Base-by-base conservation (phyloP, 2,797 vertebrate genomes). In the Lerista edwardsae region DNA sequence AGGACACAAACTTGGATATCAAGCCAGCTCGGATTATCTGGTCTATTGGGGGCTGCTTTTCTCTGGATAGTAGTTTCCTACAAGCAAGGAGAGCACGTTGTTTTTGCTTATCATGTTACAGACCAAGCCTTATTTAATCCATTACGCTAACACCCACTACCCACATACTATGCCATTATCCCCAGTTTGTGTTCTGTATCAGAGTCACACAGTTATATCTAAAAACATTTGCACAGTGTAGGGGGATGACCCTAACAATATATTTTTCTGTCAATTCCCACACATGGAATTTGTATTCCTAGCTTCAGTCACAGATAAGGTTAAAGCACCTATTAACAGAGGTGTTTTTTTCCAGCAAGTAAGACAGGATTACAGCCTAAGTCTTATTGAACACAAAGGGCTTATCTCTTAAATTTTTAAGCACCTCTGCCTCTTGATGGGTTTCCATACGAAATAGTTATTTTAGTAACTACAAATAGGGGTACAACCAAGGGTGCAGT, bases 41-140 rank as follows among this genome's bases (percentile, higher is more conserved):
- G 93, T 99, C 97, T 84, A 99, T 99, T 29, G 99, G 99, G 71
- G 98, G 98, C 81, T 99, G 97, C 80, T 97, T 97, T 93, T 99
- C 99, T 80, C 98, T 97, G 4, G 99, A 99, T 62, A 99, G 97
- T 82, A 99, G 96, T 91, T 99, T 99, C 95, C 99, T 99, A 91
- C 23, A 41, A 62, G 41, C 41, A 78, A 75, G 34, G 88, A 89
- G 61, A 82, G 14, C 93, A 82, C 90, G 89, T 89, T 86, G 81
- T 29, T 90, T 88, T 75, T 31, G 1, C n/a, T 19, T 74, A 61
- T 47, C 84, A 74, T 34, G 17, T 80, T 2, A 81, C 59, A 34
- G 31, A 67, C 34, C 9, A 47, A 47, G 44, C 36, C 15, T 78
- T 25, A n/a, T 51, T 51, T 51, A 19, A 72, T 76, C 23, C 8